Evolutionary conservation across 2,888 invertebrate species (phyloP), one percentile per base, ranked within the genome.

Genomic region (Bellardia pandia): DNA sequence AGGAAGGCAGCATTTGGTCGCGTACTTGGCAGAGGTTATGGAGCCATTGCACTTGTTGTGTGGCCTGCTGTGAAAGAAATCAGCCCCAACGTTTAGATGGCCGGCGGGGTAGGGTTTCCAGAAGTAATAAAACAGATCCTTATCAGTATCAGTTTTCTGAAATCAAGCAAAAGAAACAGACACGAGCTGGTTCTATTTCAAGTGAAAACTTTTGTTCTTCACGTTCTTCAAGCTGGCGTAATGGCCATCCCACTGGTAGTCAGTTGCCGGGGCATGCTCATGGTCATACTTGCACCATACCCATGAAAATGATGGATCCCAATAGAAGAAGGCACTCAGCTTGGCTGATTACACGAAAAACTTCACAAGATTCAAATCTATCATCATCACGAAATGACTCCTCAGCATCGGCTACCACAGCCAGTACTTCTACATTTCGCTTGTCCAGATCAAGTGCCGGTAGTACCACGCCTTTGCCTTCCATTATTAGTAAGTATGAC

Each of bases 361-460:
- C 98, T 0, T 98, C 97, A 13, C 98, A 98, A 93, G 98, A 98
- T 92, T 98, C 98, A 6, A 98, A 97, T 93, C 94, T 98, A 89
- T 98, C 97, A 68, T 97, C 97, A 90, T 98, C 98, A 33, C 95
- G 98, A 75, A 98, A 98, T 94, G 98, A 98, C 93, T 98, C 98
- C 14, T 97, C 97, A 0, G 97, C 97, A 2, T 98, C 98, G 7
- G 98, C 97, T 40, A 98, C 98, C 23, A 98, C 98, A 2, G 98
- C 97, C 66, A 97, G 97, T 91, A 98, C 98, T 23, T 97, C 97
- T 90, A 97, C 98, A 79, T 98, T 98, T 96, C 95, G 98, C 86
- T 96, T 98, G 91, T 98, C 98, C 11, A 95, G 98, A 75, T 98
- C 98, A 66, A 97, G 97, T 91, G 96, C 93, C 2, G 93, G 94